A percentile compares a stretch with the other conserved stretches of the same genome.
phyloP scores from a whole-genome alignment of 2,797 vertebrate genomes.

The Trachops cirrhosus region DNA sequence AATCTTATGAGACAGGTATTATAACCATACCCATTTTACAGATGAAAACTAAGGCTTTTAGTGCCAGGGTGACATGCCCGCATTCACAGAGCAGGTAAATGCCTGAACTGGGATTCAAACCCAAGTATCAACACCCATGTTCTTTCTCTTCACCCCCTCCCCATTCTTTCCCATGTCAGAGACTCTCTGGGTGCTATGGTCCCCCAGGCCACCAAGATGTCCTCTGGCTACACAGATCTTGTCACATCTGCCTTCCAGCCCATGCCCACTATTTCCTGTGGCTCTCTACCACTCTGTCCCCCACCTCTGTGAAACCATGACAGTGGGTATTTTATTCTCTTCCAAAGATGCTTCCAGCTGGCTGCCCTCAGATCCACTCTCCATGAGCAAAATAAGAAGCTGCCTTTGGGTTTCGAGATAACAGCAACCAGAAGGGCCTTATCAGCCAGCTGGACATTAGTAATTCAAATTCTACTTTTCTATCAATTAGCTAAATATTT shows the following conservation, averaged over 20 bases:
- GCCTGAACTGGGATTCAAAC: neutral
- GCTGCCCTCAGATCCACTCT: neutral
- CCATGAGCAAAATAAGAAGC: neutral
- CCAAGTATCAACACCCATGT: neutral
- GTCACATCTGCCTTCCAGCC: neutral
- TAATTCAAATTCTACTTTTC: neutral
- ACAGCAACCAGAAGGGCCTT: neutral
- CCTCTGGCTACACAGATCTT: neutral
- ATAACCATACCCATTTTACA: neutral
- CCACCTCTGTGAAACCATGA: neutral
- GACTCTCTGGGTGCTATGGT: neutral
- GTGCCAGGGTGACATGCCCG: neutral
- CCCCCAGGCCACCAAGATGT: neutral
- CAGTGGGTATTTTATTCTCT: neutral
- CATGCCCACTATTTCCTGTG: neutral
- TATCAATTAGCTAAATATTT: neutral
- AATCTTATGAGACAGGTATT: neutral
- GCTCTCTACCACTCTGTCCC: neutral
- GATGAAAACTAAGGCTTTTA: neutral
- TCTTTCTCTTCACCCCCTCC: neutral
- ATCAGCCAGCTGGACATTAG: neutral
- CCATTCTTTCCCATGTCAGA: neutral
- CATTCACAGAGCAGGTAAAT: neutral
- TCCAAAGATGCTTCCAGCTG: neutral
- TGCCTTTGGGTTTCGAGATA: neutral